A percentile compares a stretch with the other conserved stretches of the same genome.
Conservation (phyloP, 2,113 vertebrate species). For the Gavia stellata region DNA sequence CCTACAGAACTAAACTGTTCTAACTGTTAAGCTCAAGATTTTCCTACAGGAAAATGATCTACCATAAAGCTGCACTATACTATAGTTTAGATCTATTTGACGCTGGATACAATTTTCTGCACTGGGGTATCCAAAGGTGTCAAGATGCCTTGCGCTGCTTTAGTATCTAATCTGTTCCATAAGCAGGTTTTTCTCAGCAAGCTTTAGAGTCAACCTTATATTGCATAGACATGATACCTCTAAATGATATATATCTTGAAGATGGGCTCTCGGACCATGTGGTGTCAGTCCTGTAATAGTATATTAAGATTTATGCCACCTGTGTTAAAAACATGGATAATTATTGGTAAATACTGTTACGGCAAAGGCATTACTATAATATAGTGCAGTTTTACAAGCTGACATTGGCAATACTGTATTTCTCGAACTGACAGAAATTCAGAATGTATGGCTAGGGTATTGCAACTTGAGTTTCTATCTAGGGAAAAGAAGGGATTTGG, state of each 20-base stretch:
- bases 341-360: conserved; percentile 77
- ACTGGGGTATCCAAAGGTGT: conserved; percentile 60
- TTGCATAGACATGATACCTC: conserved; percentile 83
- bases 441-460: conserved; percentile 11
- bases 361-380: conserved; percentile 80
- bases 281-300: conserved; percentile 87
- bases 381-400: conserved; percentile 85
- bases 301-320: conserved; percentile 89
- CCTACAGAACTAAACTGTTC: conserved; percentile 51
- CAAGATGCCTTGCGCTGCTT: conserved; percentile 53
- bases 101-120: conserved; percentile 49
- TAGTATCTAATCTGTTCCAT: conserved; percentile 57
- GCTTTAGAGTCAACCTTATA: conserved; percentile 75
- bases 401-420: conserved; percentile 62
- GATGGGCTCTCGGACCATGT: conserved; percentile 82
- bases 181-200: conserved; percentile 70
- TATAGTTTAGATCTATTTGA: conserved; percentile 69
- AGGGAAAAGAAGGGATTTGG: conserved; percentile 61
- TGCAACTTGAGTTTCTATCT: conserved; percentile 51
- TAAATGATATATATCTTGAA: conserved; percentile 84
- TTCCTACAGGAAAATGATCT: conserved; percentile 54
- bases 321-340: conserved; percentile 85
- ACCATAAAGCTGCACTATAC: conserved; percentile 85
- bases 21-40: conserved; percentile 35
- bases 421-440: conserved; percentile 59